Evolutionary conservation across 2,888 invertebrate genomes (phyloP), one percentile per base, ranked within the genome.

Genomic region (Pachliopta kotzebuea): DNA sequence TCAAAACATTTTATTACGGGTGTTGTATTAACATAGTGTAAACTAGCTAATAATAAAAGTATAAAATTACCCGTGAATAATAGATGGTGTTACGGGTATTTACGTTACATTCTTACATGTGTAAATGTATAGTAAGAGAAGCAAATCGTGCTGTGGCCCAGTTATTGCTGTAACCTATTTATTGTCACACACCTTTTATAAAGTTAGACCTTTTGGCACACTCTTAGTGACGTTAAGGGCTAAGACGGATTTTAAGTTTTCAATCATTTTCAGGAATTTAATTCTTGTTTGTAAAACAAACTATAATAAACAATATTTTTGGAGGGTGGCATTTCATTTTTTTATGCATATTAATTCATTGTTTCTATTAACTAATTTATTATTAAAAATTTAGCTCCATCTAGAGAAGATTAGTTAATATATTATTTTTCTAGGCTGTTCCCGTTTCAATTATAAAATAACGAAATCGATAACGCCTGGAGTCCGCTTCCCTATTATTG

Each of bases 391-490:
- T 11, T n/a, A n/a, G 6, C 45, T n/a, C 18, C n/a, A 45, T 45
- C n/a, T 45, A 45, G n/a, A 1, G 45, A n/a, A 45, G 18, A n/a
- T 45, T 45, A 4, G 3, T 52, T 21, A 52, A 52, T n/a, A 0
- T 21, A 52, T n/a, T 21, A 52, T 11, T 58, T 62, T 74, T 70
- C 7, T 77, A 94, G 94, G 86, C 50, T 95, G 95, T 74, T 94
- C 95, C 4, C 88, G 93, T 18, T 84, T 91, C 67, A 87, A 93
- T 60, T 81, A 92, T 63, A 89, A 88, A 66, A 92, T 93, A 1
- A 74, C 75, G 26, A 79, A 83, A 2, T 72, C 83, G 17, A 81
- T 94, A 49, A 76, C 84, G 0, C 72, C 78, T 1, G 80, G 85
- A 8, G 76, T 92, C 2, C 77, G 78, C 0, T 79, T 75, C 18